Evolutionary conservation across 1,140 invertebrate species (phyloP), one percentile per base, ranked within the genome.

Genomic region (Papilio aristodemus): DNA sequence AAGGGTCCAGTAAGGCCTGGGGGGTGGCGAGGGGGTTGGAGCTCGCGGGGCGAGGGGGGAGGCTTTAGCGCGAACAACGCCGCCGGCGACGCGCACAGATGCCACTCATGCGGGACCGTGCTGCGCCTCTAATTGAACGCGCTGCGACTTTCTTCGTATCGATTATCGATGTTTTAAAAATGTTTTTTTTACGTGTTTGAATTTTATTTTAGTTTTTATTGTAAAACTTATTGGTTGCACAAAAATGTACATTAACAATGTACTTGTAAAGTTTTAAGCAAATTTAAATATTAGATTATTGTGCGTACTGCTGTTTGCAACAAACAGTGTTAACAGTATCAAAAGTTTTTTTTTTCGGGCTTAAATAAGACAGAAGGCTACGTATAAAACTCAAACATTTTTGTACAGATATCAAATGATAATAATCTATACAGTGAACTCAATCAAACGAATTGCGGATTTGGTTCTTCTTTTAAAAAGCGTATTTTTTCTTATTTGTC

Each of bases 61-160:
- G 68, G 77, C 59, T 74, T 68, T 60, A 73, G 71, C 50, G 71
- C 74, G 77, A 64, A 59, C 43, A 71, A 69, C 63, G 71, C 71
- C 72, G 77, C 75, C 78, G 77, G 75, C 78, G 77, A 82, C 81
- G 76, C 77, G 78, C 77, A 79, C 75, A 77, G 79, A 87, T 80
- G 81, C 81, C 81, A 85, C 83, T 87, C 84, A 84, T 84, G 82
- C 81, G 85, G 82, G 74, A 78, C 78, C 76, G 79, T 80, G 79
- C 79, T 83, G 74, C 68, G 83, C 71, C 74, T 86, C 77, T 88
- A 89, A 87, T 89, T 88, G 82, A 86, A 83, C 64, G 70, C 46
- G 83, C 66, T 82, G 81, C 37, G 79, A 79, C 72, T 68, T 41
- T 69, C 63, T 66, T 69, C 58, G 66, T 78, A 74, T 79, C 73